Conservation (phyloP, 1,140 invertebrate species). For the Drosophila nigromelanica region DNA sequence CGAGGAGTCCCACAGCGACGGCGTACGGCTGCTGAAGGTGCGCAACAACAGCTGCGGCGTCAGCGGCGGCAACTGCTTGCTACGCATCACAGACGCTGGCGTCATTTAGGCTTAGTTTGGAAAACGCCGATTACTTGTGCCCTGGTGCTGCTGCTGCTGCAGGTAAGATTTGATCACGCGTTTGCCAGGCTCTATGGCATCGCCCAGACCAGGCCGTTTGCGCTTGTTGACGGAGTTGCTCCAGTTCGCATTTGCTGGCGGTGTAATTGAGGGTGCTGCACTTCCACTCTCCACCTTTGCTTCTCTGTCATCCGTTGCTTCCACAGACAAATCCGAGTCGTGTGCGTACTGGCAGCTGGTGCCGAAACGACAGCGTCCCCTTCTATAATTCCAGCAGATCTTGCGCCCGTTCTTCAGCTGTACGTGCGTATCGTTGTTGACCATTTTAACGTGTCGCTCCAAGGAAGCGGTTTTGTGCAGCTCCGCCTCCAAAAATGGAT, state of each 20-base stretch:
- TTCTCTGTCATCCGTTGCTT: constrained; percentile 63
- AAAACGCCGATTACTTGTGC: constrained; percentile 18
- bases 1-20: constrained; percentile 14
- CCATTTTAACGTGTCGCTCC: constrained; percentile 98
- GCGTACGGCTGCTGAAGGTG: constrained; percentile 55
- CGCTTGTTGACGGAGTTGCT: constrained; percentile 84
- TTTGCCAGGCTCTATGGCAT: constrained; percentile 92
- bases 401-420: constrained; percentile 93
- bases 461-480: constrained; percentile 93
- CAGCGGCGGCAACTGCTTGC: constrained; percentile 39
- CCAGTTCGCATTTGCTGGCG: constrained; percentile 3
- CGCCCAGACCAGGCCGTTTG: constrained; percentile 91
- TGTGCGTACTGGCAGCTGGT: constrained; percentile 97
- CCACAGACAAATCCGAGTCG: constrained; percentile 89
- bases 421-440: constrained; percentile 88
- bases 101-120: constrained; percentile 70
- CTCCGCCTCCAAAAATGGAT: constrained; percentile 95
- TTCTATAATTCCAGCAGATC: constrained; percentile 97
- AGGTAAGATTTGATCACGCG: constrained; percentile 91
- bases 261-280: background rate
- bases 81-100: constrained; percentile 60
- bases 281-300: constrained; percentile 5
- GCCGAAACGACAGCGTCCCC: constrained; percentile 95
- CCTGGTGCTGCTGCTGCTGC: constrained; percentile 43
- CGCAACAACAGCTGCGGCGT: constrained; percentile 52